Base-by-base conservation (phyloP, 2,797 vertebrate genomes). In the Choloepus didactylus region DNA sequence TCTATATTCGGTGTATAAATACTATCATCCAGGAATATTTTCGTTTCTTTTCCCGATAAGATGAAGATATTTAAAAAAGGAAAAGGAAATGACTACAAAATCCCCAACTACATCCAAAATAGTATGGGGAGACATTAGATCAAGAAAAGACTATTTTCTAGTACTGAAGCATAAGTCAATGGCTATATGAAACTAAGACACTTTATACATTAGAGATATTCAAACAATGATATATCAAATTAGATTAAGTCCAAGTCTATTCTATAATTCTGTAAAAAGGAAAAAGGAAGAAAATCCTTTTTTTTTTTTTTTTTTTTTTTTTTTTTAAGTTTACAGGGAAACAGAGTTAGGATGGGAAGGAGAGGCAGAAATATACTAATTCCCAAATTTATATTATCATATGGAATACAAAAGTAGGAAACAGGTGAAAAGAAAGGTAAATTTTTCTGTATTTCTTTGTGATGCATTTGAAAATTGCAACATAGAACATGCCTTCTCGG, bases 11-110 rank as follows among this genome's bases (percentile, higher is more conserved):
- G 5, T 86, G 25, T 49, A 60, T 46, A 75, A 89, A 29, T 75
- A 44, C 92, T 84, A 81, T 89, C 66, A 94, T 49, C 7, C 25
- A 59, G 67, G 5, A 84, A 46, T 79, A 83, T 83, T 87, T 87
- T 54, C 54, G 18, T 54, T 15, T 76, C 29, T 82, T 93, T 93
- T 87, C 25, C 31, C 31, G 19, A 38, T 88, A 92, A 92, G 35
- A 84, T 41, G 59, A 62, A 35, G 29, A 35, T 7, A 93, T 54
- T 84, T 7, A 72, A 76, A n/a, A 91, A 73, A 73, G 29, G 29
- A 60, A 60, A 35, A 69, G 21, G 25, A 75, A 84, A 92, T 85
- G 41, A 88, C 49, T 60, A 85, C 73, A 87, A 85, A 89, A 56
- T 41, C 21, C 9, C 87, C 79, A 73, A 87, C 23, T 72, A 62